A percentile compares a stretch with the other conserved stretches of the same genome.
Conservation (phyloP, 2,113 vertebrate species). For the Crotalus tigris region DNA sequence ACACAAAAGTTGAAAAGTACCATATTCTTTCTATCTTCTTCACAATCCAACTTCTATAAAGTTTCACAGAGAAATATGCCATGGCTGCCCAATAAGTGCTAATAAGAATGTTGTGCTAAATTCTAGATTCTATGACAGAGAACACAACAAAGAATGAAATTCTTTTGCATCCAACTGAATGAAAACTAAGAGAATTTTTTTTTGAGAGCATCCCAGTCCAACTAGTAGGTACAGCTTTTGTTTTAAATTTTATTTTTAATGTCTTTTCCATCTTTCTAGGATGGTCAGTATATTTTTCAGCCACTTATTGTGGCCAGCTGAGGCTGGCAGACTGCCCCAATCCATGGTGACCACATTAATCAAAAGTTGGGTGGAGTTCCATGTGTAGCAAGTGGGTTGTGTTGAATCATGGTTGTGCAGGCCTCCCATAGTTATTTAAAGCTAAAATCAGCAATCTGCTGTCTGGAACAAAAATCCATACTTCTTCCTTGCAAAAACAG, state of each 20-base stretch:
- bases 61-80: too few relatives aligned
- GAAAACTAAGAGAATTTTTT: background rate
- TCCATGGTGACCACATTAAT: background rate
- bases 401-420: background rate
- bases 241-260: background rate
- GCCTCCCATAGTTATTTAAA: rapidly evolving
- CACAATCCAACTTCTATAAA: too few relatives aligned
- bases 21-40: too few relatives aligned
- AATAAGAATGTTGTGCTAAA: too few relatives aligned
- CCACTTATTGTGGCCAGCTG: background rate
- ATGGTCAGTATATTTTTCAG: background rate
- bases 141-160: background rate
- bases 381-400: background rate
- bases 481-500: background rate
- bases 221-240: background rate
- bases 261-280: background rate
- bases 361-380: background rate
- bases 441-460: constrained; percentile 11
- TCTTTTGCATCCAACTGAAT: background rate
- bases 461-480: background rate
- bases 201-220: background rate
- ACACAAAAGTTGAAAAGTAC: too few relatives aligned
- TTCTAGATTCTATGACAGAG: background rate
- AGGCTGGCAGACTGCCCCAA: background rate
- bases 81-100: too few relatives aligned